phyloP scores from a whole-genome alignment of 1,140 invertebrate species.

The Drosophila teissieri region DNA sequence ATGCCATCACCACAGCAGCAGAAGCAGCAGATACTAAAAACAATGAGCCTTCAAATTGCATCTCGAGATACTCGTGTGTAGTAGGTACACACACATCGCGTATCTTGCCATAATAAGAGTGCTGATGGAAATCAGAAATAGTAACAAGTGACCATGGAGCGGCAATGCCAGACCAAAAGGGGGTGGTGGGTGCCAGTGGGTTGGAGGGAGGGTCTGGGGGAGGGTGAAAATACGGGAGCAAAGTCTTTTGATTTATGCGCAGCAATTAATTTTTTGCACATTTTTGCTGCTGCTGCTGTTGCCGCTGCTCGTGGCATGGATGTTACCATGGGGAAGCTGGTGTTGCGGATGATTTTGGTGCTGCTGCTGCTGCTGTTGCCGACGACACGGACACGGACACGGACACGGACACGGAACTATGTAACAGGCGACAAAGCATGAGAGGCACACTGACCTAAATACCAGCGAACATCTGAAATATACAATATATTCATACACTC shows the following conservation, averaged over 20 bases:
- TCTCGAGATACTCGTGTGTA: not conserved
- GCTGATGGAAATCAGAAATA: conserved; percentile 59
- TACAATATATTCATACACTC: too few relatives aligned
- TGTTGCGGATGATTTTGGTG: conserved; percentile 36
- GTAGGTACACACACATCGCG: conserved; percentile 1
- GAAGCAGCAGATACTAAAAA: conserved; percentile 23
- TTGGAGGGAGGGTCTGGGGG: too few relatives aligned
- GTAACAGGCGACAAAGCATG: conserved; percentile 68
- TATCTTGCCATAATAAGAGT: not conserved
- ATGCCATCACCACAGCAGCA: conserved; percentile 7
- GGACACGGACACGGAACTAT: conserved; percentile 66
- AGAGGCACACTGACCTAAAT: conserved; percentile 21
- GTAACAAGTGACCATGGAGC: conserved; percentile 29
- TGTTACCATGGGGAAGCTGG: conserved; percentile 67
- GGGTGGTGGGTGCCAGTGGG: not conserved
- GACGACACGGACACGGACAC: conserved; percentile 36
- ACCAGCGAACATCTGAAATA: too few relatives aligned
- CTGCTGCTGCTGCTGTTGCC: conserved; percentile 3
- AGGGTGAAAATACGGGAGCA: conserved; percentile 23
- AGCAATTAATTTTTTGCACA: conserved; percentile 83
- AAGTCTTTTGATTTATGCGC: conserved; percentile 82
- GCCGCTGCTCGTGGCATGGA: conserved; percentile 27
- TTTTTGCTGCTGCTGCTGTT: conserved; percentile 52
- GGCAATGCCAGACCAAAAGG: conserved; percentile 8
- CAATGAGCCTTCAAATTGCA: conserved; percentile 37